phyloP scores from a whole-genome alignment of 2,797 vertebrate genomes.

The Xerus rutilus region DNA sequence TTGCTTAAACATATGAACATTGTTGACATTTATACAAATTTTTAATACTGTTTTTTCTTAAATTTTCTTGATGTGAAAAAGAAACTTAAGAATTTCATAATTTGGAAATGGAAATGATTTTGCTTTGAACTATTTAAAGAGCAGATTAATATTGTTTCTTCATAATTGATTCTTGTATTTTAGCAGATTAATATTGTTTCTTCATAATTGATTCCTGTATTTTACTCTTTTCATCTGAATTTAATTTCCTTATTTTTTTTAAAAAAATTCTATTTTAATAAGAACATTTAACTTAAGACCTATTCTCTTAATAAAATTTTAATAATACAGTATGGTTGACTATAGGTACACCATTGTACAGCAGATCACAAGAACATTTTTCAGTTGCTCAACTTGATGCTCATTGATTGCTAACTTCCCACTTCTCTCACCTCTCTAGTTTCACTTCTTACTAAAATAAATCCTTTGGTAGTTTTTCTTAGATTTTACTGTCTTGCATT shows the following conservation, averaged over 20 bases:
- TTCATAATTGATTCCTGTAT: neutral
- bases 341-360: no score
- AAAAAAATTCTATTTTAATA: neutral
- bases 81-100: neutral
- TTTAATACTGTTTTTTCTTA: neutral
- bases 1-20: neutral
- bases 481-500: neutral
- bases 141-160: neutral
- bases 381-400: neutral
- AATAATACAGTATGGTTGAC: neutral
- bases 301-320: neutral
- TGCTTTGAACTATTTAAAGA: neutral
- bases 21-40: slow-evolving; percentile 6
- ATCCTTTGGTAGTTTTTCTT: neutral
- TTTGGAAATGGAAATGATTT: neutral
- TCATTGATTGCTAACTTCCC: no score
- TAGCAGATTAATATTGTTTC: neutral
- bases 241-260: slow-evolving; percentile 23
- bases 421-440: no score
- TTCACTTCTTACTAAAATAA: neutral
- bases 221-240: neutral
- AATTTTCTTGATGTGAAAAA: neutral
- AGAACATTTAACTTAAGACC: neutral
- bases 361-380: neutral
- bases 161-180: neutral